These are phyloP conservation scores for Eupithecia inturbata DNA, from an alignment of 2,888 invertebrate genomes.

Conservation along the genomic window DNA sequence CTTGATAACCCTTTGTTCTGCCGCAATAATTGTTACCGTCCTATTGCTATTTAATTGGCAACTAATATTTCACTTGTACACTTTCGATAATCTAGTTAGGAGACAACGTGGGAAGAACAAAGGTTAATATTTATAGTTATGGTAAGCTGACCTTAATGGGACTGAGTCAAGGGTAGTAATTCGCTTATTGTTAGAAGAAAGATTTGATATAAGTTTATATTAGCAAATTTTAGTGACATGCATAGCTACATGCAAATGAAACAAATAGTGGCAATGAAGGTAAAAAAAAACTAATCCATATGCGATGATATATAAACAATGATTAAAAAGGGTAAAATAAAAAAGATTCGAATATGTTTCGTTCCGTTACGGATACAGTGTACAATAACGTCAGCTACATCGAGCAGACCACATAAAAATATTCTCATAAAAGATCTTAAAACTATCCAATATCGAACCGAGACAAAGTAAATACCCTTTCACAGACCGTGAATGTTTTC, in stretches of 20 bases:
- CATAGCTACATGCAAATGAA: not conserved
- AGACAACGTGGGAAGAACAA: constrained; percentile 19
- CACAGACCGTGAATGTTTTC: constrained; percentile 53
- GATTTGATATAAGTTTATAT: not conserved
- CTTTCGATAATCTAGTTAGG: constrained; percentile 18
- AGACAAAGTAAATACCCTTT: constrained; percentile 56
- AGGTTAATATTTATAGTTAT: constrained; percentile 5
- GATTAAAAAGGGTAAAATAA: not conserved
- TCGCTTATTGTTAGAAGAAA: not conserved
- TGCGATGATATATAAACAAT: no score
- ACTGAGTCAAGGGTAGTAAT: not conserved
- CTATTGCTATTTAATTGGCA: constrained; percentile 29
- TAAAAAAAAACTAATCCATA: not conserved
- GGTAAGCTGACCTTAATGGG: constrained; percentile 1
- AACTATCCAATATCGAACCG: not conserved
- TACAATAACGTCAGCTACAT: not conserved
- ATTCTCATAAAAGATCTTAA: constrained; percentile 8
- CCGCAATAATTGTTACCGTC: constrained; percentile 27
- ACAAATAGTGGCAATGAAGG: not conserved
- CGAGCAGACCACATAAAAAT: not conserved
- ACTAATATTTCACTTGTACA: constrained; percentile 29
- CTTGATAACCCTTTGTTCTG: constrained; percentile 31
- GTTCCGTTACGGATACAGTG: not conserved
- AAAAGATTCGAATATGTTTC: not conserved
- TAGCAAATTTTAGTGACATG: no score